These are phyloP conservation scores for Loriculus beryllinus DNA, from an alignment of 2,797 vertebrate species.

Conservation along the genomic window DNA sequence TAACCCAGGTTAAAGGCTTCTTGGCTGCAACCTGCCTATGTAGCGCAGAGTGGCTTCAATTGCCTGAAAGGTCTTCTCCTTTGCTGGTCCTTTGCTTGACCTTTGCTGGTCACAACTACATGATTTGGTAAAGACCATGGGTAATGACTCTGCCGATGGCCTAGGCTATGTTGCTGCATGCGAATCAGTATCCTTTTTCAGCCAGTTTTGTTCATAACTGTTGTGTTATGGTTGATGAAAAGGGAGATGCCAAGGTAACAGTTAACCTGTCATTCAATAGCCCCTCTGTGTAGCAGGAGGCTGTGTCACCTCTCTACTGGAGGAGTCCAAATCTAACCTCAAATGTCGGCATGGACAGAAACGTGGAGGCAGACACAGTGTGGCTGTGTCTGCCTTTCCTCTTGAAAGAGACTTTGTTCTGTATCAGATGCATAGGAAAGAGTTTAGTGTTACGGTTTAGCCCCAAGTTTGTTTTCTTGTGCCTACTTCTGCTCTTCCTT, in stretches of 20 bases:
- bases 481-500: not conserved
- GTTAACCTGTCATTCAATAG: not conserved
- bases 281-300: not conserved
- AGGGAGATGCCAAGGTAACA: not conserved
- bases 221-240: not conserved
- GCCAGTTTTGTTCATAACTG: not conserved
- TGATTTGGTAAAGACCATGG: not conserved
- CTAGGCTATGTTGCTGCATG: not conserved
- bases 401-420: not conserved
- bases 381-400: not conserved
- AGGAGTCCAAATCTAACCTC: not conserved
- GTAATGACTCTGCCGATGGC: not conserved
- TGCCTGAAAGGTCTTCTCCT: not conserved
- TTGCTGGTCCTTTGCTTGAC: not conserved
- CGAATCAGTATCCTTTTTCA: not conserved
- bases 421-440: accelerated
- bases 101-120: not conserved
- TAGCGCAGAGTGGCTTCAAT: not conserved
- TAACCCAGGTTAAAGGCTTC: not conserved
- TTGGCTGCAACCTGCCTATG: not conserved
- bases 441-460: not conserved
- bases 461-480: not conserved
- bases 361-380: not conserved
- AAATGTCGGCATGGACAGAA: not conserved
- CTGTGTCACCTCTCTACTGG: not conserved